A percentile compares a stretch with the other conserved stretches of the same genome.
phyloP scores from a whole-genome alignment of 2,797 vertebrate genomes.

The Arctocebus calabarensis region DNA sequence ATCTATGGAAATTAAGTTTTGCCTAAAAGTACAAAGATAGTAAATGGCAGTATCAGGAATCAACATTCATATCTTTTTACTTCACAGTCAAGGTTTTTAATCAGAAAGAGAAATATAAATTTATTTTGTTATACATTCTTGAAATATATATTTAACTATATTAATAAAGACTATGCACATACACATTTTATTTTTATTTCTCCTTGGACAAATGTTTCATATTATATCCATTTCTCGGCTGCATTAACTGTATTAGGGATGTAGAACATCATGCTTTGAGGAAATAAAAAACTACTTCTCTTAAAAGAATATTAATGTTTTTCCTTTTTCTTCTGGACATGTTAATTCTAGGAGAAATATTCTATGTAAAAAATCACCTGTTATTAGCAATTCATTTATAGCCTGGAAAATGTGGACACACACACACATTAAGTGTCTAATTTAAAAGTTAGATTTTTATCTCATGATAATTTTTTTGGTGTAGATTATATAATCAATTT shows the following conservation, averaged over 20 bases:
- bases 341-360: background rate
- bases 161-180: slow-evolving; percentile 8
- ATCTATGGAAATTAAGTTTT: slow-evolving; percentile 29
- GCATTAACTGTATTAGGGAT: background rate
- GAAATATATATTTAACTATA: background rate
- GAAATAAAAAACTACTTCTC: background rate
- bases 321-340: background rate
- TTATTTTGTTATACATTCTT: background rate
- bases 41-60: background rate
- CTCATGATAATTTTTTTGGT: slow-evolving; percentile 33
- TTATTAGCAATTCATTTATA: slow-evolving; percentile 17
- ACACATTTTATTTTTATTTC: background rate
- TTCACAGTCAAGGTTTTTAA: background rate
- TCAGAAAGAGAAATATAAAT: background rate
- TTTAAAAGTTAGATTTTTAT: slow-evolving; percentile 31
- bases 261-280: background rate
- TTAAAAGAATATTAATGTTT: slow-evolving; percentile 15
- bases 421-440: background rate
- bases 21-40: background rate
- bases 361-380: background rate
- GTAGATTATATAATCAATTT: slow-evolving; percentile 34
- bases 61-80: background rate
- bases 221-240: background rate
- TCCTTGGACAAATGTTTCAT: background rate
- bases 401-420: background rate